Percentiles rank a stretch among this genome's conserved stretches.
phyloP scores from a whole-genome alignment of 1,140 invertebrate species.

The Hyles vespertilio region DNA sequence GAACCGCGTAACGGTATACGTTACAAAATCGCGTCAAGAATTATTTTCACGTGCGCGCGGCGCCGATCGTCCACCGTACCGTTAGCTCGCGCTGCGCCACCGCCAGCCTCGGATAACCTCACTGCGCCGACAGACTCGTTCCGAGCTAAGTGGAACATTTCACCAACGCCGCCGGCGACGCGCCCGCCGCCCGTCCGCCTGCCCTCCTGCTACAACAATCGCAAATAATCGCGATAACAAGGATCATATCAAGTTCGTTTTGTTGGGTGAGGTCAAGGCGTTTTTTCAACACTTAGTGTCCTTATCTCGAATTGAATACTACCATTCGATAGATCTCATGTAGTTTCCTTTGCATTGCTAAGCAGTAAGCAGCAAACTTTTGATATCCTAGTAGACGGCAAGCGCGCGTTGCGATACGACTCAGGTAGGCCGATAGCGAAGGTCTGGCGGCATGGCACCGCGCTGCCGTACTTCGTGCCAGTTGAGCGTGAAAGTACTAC shows the following conservation, averaged over 20 bases:
- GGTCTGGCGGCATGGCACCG: constrained; percentile 10
- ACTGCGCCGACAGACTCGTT: constrained; percentile 9
- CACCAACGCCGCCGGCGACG: constrained; percentile 2
- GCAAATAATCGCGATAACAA: no score
- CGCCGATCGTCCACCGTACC: constrained; percentile 44
- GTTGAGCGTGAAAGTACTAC: constrained; percentile 61
- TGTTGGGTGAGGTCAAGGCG: constrained; percentile 7
- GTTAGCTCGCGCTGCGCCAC: constrained; percentile 44
- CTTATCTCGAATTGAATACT: background rate
- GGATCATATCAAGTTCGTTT: background rate
- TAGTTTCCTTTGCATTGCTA: constrained; percentile 37
- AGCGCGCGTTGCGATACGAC: constrained; percentile 6
- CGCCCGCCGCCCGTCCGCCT: no score
- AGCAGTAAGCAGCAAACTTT: background rate
- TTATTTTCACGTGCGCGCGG: constrained; percentile 71
- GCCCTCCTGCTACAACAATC: no score
- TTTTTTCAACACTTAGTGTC: background rate
- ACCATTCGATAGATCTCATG: background rate
- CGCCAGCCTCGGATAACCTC: constrained; percentile 23
- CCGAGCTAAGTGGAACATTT: constrained; percentile 51
- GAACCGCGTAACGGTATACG: constrained; percentile 70
- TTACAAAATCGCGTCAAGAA: constrained; percentile 75
- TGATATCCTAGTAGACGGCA: background rate
- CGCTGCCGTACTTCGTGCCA: constrained; percentile 15
- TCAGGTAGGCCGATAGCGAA: constrained; percentile 12